phyloP scores from a whole-genome alignment of 2,888 invertebrate species.

The Amiota mariae region DNA sequence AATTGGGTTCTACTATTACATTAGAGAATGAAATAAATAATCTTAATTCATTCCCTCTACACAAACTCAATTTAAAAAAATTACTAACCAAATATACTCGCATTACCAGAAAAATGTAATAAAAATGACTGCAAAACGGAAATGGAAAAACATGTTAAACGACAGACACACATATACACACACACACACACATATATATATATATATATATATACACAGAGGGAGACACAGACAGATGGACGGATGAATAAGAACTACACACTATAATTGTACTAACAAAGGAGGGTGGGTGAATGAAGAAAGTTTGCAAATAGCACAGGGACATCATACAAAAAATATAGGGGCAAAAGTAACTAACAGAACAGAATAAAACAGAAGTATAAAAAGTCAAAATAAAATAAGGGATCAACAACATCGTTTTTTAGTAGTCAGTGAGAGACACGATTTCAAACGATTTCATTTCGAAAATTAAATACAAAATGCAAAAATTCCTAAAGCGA shows the following conservation, averaged over 20 bases:
- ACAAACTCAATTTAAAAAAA: background rate
- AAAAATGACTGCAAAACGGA: constrained; percentile 20
- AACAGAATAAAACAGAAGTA: background rate
- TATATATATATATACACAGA: too few relatives aligned
- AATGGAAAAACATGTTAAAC: constrained; percentile 28
- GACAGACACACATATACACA: constrained; percentile 41
- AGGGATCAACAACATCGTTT: background rate
- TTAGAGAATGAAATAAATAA: background rate
- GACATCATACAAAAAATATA: too few relatives aligned
- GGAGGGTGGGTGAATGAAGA: too few relatives aligned
- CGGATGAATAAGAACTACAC: too few relatives aligned
- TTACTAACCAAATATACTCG: background rate
- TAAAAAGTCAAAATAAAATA: too few relatives aligned
- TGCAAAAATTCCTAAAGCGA: constrained; percentile 14
- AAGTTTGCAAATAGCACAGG: too few relatives aligned
- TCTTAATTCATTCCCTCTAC: background rate
- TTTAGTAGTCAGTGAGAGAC: constrained; percentile 2
- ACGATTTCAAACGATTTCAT: constrained; percentile 23
- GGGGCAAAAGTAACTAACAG: background rate
- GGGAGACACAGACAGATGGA: constrained; percentile 14
- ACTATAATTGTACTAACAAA: too few relatives aligned
- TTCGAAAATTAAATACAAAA: constrained; percentile 22
- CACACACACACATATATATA: constrained; percentile 41
- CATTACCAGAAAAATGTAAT: constrained; percentile 3
- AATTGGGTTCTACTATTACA: background rate